phyloP scores from a whole-genome alignment of 1,140 invertebrate species.

The Drosophila kikkawai region DNA sequence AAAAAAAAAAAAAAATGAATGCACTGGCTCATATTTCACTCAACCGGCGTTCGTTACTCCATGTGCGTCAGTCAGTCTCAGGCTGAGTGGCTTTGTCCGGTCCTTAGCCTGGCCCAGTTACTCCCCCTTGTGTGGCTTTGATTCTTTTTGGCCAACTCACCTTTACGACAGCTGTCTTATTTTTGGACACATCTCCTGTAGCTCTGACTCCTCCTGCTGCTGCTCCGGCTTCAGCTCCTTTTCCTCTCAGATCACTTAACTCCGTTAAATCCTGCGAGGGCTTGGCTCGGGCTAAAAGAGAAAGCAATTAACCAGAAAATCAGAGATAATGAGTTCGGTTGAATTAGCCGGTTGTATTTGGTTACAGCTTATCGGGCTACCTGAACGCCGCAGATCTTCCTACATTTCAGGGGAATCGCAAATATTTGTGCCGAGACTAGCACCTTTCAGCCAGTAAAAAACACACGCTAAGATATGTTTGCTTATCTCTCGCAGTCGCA shows the following conservation, averaged over 20 bases:
- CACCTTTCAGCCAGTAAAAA: conserved; percentile 32
- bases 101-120: conserved; percentile 32
- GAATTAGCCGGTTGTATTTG: conserved; percentile 46
- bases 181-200: conserved; percentile 36
- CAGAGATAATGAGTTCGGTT: conserved; percentile 39
- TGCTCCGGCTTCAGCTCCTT: not conserved
- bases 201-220: not conserved
- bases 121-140: conserved; percentile 22
- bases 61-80: conserved; percentile 62
- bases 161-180: conserved; percentile 74
- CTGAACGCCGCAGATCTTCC: conserved; percentile 18
- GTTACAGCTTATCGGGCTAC: conserved; percentile 50
- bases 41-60: conserved; percentile 9
- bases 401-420: conserved; percentile 23
- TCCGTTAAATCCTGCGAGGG: conserved; percentile 54
- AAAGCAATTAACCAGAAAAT: conserved; percentile 61
- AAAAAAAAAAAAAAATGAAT: conserved; percentile 27
- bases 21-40: conserved; percentile 61
- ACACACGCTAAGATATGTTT: conserved; percentile 32
- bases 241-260: conserved; percentile 51
- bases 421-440: conserved; percentile 48
- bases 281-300: conserved; percentile 67
- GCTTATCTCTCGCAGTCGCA: conserved; percentile 28
- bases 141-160: conserved; percentile 50
- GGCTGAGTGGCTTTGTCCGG: conserved; percentile 40